Evolutionary conservation across 2,113 vertebrate genomes (phyloP), one percentile per base, ranked within the genome.

Genomic region (Amblyornis subalaris): DNA sequence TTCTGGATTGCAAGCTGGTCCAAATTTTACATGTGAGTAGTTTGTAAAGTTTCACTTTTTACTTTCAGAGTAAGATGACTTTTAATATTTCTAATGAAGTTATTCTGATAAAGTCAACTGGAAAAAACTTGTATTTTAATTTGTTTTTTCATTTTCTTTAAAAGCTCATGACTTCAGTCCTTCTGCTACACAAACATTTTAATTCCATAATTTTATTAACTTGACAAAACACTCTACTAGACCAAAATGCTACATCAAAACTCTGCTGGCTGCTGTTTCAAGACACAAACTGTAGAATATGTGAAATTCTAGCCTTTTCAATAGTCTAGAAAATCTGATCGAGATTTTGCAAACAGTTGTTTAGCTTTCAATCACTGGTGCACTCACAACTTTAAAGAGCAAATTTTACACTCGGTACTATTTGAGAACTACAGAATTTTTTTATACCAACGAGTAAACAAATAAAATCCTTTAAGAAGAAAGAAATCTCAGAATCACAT

Each of bases 31-130:
- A 14, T 25, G 1, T 51, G 11, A 57, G 15, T n/a, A 48, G 11
- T 69, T 78, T 51, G 29, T 13, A 17, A 54, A 47, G 21, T 44
- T 84, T 62, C n/a, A 69, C 3, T 64, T 89, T 38, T 61, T 64
- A 31, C 3, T 67, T 85, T 65, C 24, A 44, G 4, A 76, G 23
- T 54, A 24, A 75, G 16, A 73, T 17, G 3, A 44, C 51, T 73
- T 89, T 55, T 57, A 76, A 23, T 65, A 76, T 50, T 77, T 86
- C 20, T 36, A 35, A 53, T 85, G 5, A 75, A 76, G 36, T 54
- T 10, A 54, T 28, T 61, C 15, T 4, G 2, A 45, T 45, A 81
- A 74, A 31, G 0, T 6, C 6, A 5, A 0, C 4, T 77, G 26
- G 64, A 26, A 69, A 51, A 73, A 57, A 14, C 1, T 19, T 82